Conservation (phyloP, 2,797 vertebrate species). For the Jordanella pulchra region DNA sequence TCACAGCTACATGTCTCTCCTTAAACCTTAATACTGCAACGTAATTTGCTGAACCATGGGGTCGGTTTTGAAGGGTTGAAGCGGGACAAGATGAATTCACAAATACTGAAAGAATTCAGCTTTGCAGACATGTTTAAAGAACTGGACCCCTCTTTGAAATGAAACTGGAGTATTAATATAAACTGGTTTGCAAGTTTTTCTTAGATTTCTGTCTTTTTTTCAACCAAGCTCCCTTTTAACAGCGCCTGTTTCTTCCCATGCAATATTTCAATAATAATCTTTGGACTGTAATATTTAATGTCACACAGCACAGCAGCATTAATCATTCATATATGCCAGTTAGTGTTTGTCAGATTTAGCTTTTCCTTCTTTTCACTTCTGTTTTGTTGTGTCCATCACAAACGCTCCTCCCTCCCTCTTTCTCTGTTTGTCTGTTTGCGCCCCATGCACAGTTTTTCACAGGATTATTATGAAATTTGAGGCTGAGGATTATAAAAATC, state of each 20-base stretch:
- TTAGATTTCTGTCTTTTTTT: background rate
- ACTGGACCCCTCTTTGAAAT: no score
- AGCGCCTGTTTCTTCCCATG: background rate
- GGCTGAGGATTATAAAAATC: slow-evolving; percentile 75
- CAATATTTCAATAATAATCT: slow-evolving; percentile 10
- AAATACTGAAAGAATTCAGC: no score
- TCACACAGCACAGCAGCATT: slow-evolving; percentile 2
- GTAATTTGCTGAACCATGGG: no score
- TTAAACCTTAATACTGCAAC: no score
- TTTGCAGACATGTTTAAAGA: no score
- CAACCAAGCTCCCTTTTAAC: background rate
- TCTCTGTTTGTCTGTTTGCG: slow-evolving; percentile 20
- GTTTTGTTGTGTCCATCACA: slow-evolving; percentile 11
- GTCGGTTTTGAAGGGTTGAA: no score
- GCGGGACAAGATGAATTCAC: no score
- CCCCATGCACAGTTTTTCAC: slow-evolving; percentile 34
- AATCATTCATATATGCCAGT: slow-evolving; percentile 7
- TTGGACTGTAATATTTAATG: slow-evolving; percentile 4
- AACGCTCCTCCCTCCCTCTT: slow-evolving; percentile 1
- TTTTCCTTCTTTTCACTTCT: background rate
- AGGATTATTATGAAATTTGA: slow-evolving; percentile 75
- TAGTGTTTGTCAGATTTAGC: slow-evolving; percentile 6
- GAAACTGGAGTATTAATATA: background rate
- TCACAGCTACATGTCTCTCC: no score
- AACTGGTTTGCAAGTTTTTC: background rate